Percentiles rank a stretch among this genome's conserved stretches.
Conservation (phyloP, 2,888 invertebrate species). For the Callyntrura sp. region DNA sequence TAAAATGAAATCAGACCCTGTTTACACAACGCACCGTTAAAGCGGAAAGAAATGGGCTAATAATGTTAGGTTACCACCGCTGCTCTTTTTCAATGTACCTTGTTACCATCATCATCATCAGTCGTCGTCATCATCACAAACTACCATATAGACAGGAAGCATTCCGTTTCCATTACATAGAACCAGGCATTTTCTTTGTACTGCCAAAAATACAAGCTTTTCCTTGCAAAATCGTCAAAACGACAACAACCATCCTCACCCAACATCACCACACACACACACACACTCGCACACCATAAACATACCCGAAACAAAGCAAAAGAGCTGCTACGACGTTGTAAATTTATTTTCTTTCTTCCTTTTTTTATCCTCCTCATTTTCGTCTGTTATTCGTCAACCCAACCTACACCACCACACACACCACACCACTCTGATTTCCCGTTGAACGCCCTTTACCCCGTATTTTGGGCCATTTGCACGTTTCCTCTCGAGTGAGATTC, state of each 20-base stretch:
- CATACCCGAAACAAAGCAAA: conserved; percentile 12
- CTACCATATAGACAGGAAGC: not conserved
- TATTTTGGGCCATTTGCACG: too few relatives aligned
- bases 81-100: not conserved
- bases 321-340: too few relatives aligned
- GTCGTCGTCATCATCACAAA: too few relatives aligned
- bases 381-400: not conserved
- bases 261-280: not conserved
- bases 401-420: not conserved
- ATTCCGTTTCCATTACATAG: not conserved
- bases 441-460: not conserved
- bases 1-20: not conserved
- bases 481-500: too few relatives aligned
- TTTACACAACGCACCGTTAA: conserved; percentile 45
- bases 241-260: too few relatives aligned
- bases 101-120: too few relatives aligned
- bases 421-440: not conserved
- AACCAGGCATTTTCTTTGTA: not conserved
- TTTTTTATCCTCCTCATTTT: not conserved
- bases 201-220: conserved; percentile 4
- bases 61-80: conserved; percentile 24
- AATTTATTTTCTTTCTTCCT: not conserved
- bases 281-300: conserved; percentile 4
- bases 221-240: not conserved
- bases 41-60: conserved; percentile 48